Base-by-base conservation (phyloP, 2,888 invertebrate species). In the Syrista parreyssii region DNA sequence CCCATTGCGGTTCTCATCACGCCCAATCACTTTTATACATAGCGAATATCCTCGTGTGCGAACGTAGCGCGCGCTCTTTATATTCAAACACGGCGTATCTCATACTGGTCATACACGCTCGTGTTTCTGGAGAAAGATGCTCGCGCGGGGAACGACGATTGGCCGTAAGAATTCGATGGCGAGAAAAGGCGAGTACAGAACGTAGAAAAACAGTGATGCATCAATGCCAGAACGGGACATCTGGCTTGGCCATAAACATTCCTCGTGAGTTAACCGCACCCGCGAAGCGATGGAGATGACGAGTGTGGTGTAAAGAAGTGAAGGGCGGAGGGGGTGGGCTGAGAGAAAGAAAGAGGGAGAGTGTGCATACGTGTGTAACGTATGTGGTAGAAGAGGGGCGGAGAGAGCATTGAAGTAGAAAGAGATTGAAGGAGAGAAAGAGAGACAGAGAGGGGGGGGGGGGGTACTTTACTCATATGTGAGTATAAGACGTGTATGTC, bases 191-290 rank as follows among this genome's bases (percentile, higher is more conserved):
- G 68, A 75, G 81, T 78, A 75, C 80, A 75, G n/a, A 72, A 23
- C 31, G 73, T 76, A 78, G 76, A 81, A 83, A 83, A 84, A 80
- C 79, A 76, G 72, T 76, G 83, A 83, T 79, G 81, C 81, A 81
- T 83, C 83, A 83, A 82, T 84, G 84, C 82, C 84, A 84, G 78
- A 15, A 73, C 77, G 79, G 78, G 79, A 82, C 84, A 84, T 85
- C 83, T 84, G 84, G 84, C 79, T 32, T 76, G 40, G 79, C 78
- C 80, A 77, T 82, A 82, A 83, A 82, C 83, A 84, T 82, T 82
- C 84, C 80, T 83, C 74, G 33, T 35, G 78, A 80, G 84, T 84
- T 82, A 79, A 76, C 30, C 77, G 36, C 72, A 73, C 68, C 12
- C 12, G 75, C 55, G 34, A 55, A 77, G 75, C 69, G 68, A 35